phyloP scores from a whole-genome alignment of 2,888 invertebrate species.

The Sphaeridia pumilis region DNA sequence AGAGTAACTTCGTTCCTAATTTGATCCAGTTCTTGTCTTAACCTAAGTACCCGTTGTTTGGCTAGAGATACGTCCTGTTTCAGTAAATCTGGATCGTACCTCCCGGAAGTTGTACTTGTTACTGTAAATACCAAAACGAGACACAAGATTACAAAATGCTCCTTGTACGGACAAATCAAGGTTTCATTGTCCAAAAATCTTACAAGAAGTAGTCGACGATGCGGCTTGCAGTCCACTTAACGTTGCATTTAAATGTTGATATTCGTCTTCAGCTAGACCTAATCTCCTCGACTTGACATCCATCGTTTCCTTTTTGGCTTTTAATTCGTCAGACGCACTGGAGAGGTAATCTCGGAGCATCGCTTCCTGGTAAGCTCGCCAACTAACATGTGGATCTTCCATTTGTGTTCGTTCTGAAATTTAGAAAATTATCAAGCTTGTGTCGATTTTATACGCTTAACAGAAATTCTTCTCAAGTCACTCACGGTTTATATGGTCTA shows the following conservation, averaged over 20 bases:
- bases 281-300: conserved; percentile 90
- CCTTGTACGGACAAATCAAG: conserved; percentile 17
- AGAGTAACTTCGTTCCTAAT: conserved; percentile 83
- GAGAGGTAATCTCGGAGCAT: conserved; percentile 94
- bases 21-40: conserved; percentile 80
- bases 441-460: neutral
- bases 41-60: conserved; percentile 71
- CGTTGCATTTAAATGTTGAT: conserved; percentile 79
- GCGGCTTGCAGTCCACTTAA: conserved; percentile 43
- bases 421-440: neutral
- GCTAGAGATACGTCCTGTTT: conserved; percentile 85
- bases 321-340: conserved; percentile 77
- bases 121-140: conserved; percentile 51
- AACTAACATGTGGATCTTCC: conserved; percentile 92
- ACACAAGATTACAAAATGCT: no score
- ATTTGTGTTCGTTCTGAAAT: conserved; percentile 82
- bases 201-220: conserved; percentile 35
- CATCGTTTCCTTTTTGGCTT: conserved; percentile 95
- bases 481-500: conserved; percentile 93
- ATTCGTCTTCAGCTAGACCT: conserved; percentile 88
- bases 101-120: conserved; percentile 68
- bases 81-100: conserved; percentile 86
- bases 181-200: conserved; percentile 15
- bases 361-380: conserved; percentile 89
- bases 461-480: conserved; percentile 37